Base-by-base conservation (phyloP, 2,797 vertebrate species). In the Phyllotis vaccarum region DNA sequence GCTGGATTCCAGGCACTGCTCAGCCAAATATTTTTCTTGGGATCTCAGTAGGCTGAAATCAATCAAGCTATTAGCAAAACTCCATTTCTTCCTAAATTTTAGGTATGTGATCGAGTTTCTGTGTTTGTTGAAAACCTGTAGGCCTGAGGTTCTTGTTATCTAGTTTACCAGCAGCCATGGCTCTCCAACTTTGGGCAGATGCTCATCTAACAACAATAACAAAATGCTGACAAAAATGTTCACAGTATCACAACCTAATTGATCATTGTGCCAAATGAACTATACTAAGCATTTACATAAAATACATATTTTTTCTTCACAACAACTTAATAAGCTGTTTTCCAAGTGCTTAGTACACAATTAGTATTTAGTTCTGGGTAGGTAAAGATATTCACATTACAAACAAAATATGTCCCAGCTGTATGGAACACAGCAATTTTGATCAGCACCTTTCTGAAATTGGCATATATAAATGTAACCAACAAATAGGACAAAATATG, bases 41-140 rank as follows among this genome's bases (percentile, higher is more conserved):
- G 11, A 85, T 54, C 72, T 74, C n/a, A 46, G 46, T 78, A 40
- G 31, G 24, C 24, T 94, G 37, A 37, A 86, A 40, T 93, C 31
- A 79, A 56, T 95, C 72, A 88, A 88, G 52, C 8, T 52, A 54
- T 27, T 75, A 74, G 54, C 66, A 56, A 89, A 24, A 24, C 3
- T 64, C 68, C 40, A 79, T 89, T 93, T 8, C 43, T 92, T 86
- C 93, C 34, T 82, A 40, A 76, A 93, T 43, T 87, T 93, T 76
- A 68, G 56, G 24, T 58, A 68, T 54, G 75, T 86, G 52, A 86
- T 97, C 54, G 91, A 91, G 29, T 82, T 66, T 79, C 24, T 62
- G 19, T 74, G 79, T n/a, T 7, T 40, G 1, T 21, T 56, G 37
- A 56, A 93, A 17, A 82, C 34, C 34, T 31, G 0, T 52, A 34